These are phyloP conservation scores for Bombus sylvicola DNA, from an alignment of 1,140 invertebrate species.

Conservation along the genomic window DNA sequence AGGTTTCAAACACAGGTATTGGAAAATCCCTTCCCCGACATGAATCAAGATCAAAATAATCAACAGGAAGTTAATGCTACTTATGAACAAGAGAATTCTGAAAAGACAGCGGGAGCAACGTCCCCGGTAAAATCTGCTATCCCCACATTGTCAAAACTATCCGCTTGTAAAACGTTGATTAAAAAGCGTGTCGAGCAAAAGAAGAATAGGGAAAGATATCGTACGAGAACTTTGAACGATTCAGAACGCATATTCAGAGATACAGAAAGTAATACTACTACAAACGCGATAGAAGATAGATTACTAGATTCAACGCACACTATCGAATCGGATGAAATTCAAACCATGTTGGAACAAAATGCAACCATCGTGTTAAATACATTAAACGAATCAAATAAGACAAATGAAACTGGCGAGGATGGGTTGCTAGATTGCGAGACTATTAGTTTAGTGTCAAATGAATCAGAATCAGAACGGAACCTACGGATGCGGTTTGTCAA, in stretches of 20 bases:
- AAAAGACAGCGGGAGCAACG: conserved; percentile 38
- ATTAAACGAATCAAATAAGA: conserved; percentile 80
- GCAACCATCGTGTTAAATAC: conserved; percentile 84
- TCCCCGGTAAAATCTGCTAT: conserved; percentile 79
- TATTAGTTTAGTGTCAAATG: conserved; percentile 87
- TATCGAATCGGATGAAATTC: conserved; percentile 81
- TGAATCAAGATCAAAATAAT: neutral
- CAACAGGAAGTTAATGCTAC: conserved; percentile 16
- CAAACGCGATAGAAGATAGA: neutral
- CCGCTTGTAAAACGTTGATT: conserved; percentile 82
- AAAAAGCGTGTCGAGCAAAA: conserved; percentile 80
- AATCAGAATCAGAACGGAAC: conserved; percentile 83
- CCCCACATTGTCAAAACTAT: conserved; percentile 81
- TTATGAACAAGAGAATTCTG: conserved; percentile 55
- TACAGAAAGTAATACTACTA: conserved; percentile 12
- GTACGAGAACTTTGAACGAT: conserved; percentile 85
- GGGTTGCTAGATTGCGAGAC: conserved; percentile 86
- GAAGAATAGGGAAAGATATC: conserved; percentile 86
- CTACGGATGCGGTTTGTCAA: conserved; percentile 76
- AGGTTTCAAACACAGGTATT: conserved; percentile 88
- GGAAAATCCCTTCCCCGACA: conserved; percentile 70
- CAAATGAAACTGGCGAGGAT: conserved; percentile 78
- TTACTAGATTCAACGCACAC: conserved; percentile 39
- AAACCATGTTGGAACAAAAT: conserved; percentile 82
- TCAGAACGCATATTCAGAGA: conserved; percentile 66